A percentile compares a stretch with the other conserved stretches of the same genome.
These are phyloP conservation scores for Chelonus insularis DNA, from an alignment of 1,140 invertebrate genomes.

Conservation along the genomic window DNA sequence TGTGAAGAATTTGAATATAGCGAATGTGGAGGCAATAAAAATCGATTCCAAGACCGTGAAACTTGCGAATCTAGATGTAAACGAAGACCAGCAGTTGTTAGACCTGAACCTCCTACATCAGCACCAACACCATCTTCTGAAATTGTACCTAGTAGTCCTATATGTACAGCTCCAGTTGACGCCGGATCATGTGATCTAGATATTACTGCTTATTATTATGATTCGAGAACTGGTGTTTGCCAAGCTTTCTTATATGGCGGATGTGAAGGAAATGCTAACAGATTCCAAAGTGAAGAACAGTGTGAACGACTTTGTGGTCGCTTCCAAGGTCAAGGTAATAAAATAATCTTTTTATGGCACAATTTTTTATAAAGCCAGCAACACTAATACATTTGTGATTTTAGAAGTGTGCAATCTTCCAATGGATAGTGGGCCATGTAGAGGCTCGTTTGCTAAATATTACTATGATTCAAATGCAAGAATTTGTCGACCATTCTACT, in stretches of 20 bases:
- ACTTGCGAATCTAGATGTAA: slow-evolving; percentile 57
- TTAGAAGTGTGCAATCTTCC: slow-evolving; percentile 66
- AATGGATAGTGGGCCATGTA: slow-evolving; percentile 72
- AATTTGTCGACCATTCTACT: slow-evolving; percentile 73
- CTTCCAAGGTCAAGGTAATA: slow-evolving; percentile 72
- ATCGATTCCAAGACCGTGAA: slow-evolving; percentile 62
- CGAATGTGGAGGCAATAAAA: slow-evolving; percentile 73
- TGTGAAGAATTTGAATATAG: slow-evolving; percentile 73
- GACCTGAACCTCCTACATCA: slow-evolving; percentile 11
- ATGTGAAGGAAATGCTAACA: slow-evolving; percentile 83
- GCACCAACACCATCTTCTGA: neutral
- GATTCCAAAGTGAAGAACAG: slow-evolving; percentile 77
- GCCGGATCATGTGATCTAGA: slow-evolving; percentile 72
- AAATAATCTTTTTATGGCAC: too few relatives aligned
- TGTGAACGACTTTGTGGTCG: slow-evolving; percentile 79
- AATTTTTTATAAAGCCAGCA: too few relatives aligned
- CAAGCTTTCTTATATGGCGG: slow-evolving; percentile 78
- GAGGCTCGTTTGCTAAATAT: slow-evolving; percentile 65
- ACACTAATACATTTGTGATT: too few relatives aligned
- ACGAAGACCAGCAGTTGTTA: slow-evolving; percentile 32
- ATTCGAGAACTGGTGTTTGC: slow-evolving; percentile 64
- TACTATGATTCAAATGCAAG: slow-evolving; percentile 67
- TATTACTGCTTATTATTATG: slow-evolving; percentile 75
- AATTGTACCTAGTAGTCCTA: slow-evolving; percentile 45
- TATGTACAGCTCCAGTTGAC: slow-evolving; percentile 67